Conservation (phyloP, 2,797 vertebrate genomes). For the Parauchenoglanis ngamensis region DNA sequence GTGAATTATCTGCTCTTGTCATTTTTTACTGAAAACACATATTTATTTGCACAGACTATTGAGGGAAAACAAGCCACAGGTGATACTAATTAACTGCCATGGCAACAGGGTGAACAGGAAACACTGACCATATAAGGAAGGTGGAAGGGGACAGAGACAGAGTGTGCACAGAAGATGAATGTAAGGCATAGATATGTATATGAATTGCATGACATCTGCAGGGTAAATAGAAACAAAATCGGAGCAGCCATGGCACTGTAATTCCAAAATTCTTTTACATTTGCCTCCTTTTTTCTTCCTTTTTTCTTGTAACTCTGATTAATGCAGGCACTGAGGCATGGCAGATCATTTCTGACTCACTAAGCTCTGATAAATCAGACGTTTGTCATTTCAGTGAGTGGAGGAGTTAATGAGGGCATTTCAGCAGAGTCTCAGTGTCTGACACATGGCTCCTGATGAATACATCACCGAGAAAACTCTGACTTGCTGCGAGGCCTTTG, state of each 20-base stretch:
- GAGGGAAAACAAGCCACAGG: neutral
- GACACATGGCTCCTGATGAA: neutral
- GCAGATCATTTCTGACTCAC: slow-evolving; percentile 3
- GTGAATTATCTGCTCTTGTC: neutral
- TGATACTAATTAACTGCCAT: slow-evolving; percentile 12
- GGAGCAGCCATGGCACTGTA: neutral
- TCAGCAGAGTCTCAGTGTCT: neutral
- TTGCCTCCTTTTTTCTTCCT: neutral
- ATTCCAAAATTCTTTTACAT: neutral
- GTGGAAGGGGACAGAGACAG: neutral
- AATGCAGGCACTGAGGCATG: neutral
- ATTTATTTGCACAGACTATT: neutral
- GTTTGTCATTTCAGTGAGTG: slow-evolving; percentile 18
- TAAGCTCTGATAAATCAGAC: neutral
- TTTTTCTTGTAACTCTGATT: neutral
- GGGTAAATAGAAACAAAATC: neutral
- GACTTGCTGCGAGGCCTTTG: neutral
- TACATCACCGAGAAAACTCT: neutral
- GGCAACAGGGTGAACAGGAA: neutral
- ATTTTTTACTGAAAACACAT: neutral
- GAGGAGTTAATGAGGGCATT: slow-evolving; percentile 33
- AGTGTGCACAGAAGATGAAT: neutral
- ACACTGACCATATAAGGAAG: neutral
- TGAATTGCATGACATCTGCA: neutral
- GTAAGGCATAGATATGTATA: neutral